phyloP scores from a whole-genome alignment of 2,888 invertebrate genomes.

The Heliconius cydno region DNA sequence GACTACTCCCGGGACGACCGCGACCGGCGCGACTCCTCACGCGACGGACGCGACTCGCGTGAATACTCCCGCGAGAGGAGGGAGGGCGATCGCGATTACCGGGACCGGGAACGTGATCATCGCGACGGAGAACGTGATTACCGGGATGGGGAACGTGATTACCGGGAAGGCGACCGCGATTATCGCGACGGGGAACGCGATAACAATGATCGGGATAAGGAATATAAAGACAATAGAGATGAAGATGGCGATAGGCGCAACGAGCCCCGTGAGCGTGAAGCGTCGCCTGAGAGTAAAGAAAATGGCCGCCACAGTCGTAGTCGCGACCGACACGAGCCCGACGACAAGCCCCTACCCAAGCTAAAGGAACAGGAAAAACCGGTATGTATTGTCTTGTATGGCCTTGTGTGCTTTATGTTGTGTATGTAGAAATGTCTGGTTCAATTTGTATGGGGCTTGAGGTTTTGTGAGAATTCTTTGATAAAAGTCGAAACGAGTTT shows the following conservation, averaged over 20 bases:
- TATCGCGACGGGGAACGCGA: constrained; percentile 45
- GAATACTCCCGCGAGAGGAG: constrained; percentile 32
- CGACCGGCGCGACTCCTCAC: constrained; percentile 52
- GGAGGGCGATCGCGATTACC: constrained; percentile 40
- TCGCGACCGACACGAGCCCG: constrained; percentile 63
- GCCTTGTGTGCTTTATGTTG: neutral
- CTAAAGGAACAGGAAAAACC: constrained; percentile 89
- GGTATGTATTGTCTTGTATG: constrained; percentile 70
- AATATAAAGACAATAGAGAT: constrained; percentile 42
- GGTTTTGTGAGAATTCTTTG: neutral
- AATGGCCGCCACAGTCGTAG: constrained; percentile 69
- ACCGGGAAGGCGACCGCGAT: constrained; percentile 26
- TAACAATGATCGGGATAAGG: constrained; percentile 24
- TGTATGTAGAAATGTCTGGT: neutral
- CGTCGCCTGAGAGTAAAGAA: constrained; percentile 40
- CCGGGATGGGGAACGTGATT: constrained; percentile 32
- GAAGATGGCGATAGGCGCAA: constrained; percentile 41
- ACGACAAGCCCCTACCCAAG: constrained; percentile 85
- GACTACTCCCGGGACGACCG: constrained; percentile 53
- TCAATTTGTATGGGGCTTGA: neutral
- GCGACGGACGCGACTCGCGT: constrained; percentile 49
- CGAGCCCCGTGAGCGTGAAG: constrained; percentile 31
- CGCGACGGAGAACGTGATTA: constrained; percentile 31
- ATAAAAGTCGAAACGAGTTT: neutral
- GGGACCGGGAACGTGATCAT: constrained; percentile 7